Base-by-base conservation (phyloP, 64 coral and sea anemone species). In the Stichodactyla helianthus region DNA sequence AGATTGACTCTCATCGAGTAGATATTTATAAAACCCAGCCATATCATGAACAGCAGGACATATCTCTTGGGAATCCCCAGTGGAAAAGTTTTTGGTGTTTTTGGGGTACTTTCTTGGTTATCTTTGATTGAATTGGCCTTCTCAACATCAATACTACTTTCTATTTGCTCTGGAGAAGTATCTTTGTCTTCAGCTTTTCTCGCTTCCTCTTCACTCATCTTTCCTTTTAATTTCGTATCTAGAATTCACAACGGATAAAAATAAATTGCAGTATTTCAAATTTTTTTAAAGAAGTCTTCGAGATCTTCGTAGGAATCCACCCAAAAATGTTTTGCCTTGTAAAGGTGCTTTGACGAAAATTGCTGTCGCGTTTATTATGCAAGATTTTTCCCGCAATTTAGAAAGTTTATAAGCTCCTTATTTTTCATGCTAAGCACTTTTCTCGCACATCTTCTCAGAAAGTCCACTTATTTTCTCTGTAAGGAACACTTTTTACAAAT, bases 1-100 rank as follows among this genome's bases (percentile, higher is more conserved):
- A 97, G 80, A 17, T 97, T 90, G 7, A 97, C 94, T 60, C 94
- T 90, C 94, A 97, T 97, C 20, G 94, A 89, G 71, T 97, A 97
- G 88, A 97, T 97, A 86, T 97, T 92, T 5, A 97, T 89, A 82
- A 97, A 97, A 6, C 94, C 94, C 12, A 93, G 59, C 79, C 91
- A 97, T 16, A 86, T 93, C 94, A 97, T 97, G 55, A 93, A 77
- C 57, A 97, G 59, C 67, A 97, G 55, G n/a, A 97, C 84, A 50
- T 97, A 97, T 93, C 94, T 55, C 25, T 97, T 97, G 0, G 94
- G 94, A 5, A 94, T 84, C 16, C 52, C 52, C 0, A 81, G 16
- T 0, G 52, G 52, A 52, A 81, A 81, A 19, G 78, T 52, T 52
- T 51, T 81, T n/a, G 51, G 7, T 54, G 51, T 51, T 52, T 51